Conservation (phyloP, 2,888 invertebrate genomes). For the Drosophila kokeensis region DNA sequence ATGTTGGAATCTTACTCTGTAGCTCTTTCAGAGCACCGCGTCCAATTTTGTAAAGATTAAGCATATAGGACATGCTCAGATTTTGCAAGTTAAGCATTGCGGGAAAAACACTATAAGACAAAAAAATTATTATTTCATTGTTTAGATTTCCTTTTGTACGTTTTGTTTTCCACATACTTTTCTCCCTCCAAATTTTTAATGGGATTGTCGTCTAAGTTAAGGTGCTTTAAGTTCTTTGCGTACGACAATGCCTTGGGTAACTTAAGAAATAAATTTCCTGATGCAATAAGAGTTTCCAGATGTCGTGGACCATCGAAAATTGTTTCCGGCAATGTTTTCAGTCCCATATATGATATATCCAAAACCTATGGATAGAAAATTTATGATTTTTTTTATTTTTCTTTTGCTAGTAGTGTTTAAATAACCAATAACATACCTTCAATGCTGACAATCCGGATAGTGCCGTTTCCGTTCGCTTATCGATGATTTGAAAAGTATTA, state of each 20-base stretch:
- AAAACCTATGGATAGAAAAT: conserved; percentile 86
- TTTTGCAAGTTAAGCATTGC: conserved; percentile 87
- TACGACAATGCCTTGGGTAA: conserved; percentile 88
- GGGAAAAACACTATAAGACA: conserved; percentile 88
- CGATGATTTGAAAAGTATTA: conserved; percentile 90
- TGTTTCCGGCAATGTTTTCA: conserved; percentile 88
- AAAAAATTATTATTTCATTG: neutral
- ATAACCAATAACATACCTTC: conserved; percentile 86
- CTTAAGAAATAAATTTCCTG: conserved; percentile 87
- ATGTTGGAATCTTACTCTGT: conserved; percentile 74
- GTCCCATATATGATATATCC: conserved; percentile 89
- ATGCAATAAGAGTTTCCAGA: conserved; percentile 88
- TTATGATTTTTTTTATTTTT: neutral
- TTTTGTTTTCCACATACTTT: conserved; percentile 76
- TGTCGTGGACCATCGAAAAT: conserved; percentile 89
- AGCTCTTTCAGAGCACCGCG: conserved; percentile 87
- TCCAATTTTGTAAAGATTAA: conserved; percentile 87
- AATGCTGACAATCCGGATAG: conserved; percentile 88
- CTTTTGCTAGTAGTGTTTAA: neutral
- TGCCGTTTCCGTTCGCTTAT: conserved; percentile 88
- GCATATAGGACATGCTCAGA: conserved; percentile 90
- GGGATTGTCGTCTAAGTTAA: conserved; percentile 90
- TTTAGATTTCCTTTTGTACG: neutral
- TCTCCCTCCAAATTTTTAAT: conserved; percentile 86
- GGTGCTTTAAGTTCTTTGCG: conserved; percentile 87